Percentiles rank a stretch among this genome's conserved stretches.
Conservation (phyloP, 2,888 invertebrate genomes). For the Rhagophthalmus giganteus region DNA sequence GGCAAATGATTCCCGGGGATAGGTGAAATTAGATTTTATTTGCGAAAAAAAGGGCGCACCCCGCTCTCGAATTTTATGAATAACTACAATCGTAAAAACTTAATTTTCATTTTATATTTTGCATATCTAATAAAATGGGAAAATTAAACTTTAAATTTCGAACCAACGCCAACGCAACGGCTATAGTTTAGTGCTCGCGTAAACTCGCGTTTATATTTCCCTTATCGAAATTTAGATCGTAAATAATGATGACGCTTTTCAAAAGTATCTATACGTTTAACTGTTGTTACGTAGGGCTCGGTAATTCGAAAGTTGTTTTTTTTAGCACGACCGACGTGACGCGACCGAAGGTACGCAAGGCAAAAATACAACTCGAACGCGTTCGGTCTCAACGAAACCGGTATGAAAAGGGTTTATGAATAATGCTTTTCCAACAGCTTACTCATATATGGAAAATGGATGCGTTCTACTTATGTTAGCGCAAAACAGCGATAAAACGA, state of each 20-base stretch:
- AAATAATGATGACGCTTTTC: too few species aligned
- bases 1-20: conserved; percentile 15
- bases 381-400: conserved; percentile 22
- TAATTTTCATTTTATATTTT: conserved; percentile 17
- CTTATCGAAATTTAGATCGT: too few species aligned
- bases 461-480: conserved; percentile 9
- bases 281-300: too few species aligned
- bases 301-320: too few species aligned
- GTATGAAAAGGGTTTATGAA: conserved; percentile 23
- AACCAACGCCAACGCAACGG: too few species aligned
- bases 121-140: conserved; percentile 4
- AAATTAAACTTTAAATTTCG: too few species aligned
- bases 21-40: conserved; percentile 25
- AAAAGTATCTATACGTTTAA: too few species aligned
- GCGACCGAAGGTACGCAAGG: too few species aligned
- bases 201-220: too few species aligned
- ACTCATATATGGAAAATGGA: conserved; percentile 25
- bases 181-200: too few species aligned
- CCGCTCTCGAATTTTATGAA: conserved; percentile 18
- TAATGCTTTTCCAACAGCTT: conserved; percentile 21
- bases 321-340: too few species aligned
- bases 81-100: conserved; percentile 20
- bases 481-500: conserved; percentile 5
- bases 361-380: too few species aligned
- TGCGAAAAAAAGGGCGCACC: conserved; percentile 14